Base-by-base conservation (phyloP, 2,888 invertebrate genomes). In the Mayetiola destructor region DNA sequence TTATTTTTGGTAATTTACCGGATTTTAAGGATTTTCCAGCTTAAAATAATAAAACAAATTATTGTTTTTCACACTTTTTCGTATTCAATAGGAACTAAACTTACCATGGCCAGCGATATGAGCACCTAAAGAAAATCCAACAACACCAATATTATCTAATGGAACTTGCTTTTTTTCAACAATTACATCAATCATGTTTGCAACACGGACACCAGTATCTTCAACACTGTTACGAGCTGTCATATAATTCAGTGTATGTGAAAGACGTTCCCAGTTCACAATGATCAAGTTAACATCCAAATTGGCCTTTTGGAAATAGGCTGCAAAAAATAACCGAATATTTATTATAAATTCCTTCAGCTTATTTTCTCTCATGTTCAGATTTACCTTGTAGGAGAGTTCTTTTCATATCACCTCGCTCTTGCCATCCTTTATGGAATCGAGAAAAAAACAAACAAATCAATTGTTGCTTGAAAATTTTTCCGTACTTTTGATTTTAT, bases 71-170 rank as follows among this genome's bases (percentile, higher is more conserved):
- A n/a, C 36, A 36, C 36, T 8, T 39, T 18, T 16, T 39, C n/a
- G 3, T 9, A 12, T 18, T 18, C 16, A 39, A 23, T 12, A 23
- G 14, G 4, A 12, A 23, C 2, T 14, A 14, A 23, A 23, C 42
- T 42, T 42, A 42, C 48, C 9, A n/a, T 56, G 40, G 21, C 60
- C 60, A 21, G 40, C 57, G 27, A 55, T 52, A 56, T 60, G 60
- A 10, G 55, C 59, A 12, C 60, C 60, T 14, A 60, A 56, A 42
- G 58, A 57, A n/a, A 57, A 57, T 14, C 60, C 60, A 32, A 59
- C 57, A 14, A 60, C 30, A 3, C 30, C 48, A 8, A 36, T 12
- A 3, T 35, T 52, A 21, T 58, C 16, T 10, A 60, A 55, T n/a
- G 55, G 18, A 23, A 58, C 18, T 2, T 27, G 2, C 16, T 27